Base-by-base conservation (phyloP, 2,113 vertebrate species). In the Heteronetta atricapilla region DNA sequence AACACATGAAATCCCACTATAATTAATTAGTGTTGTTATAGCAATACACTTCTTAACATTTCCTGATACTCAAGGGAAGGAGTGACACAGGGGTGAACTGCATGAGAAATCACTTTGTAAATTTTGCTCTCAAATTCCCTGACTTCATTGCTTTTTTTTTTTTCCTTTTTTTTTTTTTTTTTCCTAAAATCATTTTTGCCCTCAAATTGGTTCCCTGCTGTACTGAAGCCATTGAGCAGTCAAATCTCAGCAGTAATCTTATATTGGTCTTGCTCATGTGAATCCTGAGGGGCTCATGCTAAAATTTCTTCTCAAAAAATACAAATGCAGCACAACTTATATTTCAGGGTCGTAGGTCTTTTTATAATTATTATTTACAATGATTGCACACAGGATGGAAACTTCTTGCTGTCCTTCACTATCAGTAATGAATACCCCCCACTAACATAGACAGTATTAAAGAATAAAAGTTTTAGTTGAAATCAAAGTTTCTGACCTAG, bases 11-110 rank as follows among this genome's bases (percentile, higher is more conserved):
- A 96, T 96, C 82, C 70, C 82, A 66, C 69, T 93, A 91, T 95
- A 97, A 97, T 97, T 97, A 97, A 97, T 98, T 96, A 97, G 69
- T 80, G 95, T 94, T 97, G 93, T 96, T 97, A 97, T 94, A 96
- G 92, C 88, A 97, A 97, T 94, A 96, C n/a, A 58, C 95, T 96
- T 95, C 83, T 77, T 90, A 96, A 85, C 55, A 78, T 81, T 94
- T 58, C 78, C 96, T 92, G 93, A 88, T 81, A 93, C 64, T 73
- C 90, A 92, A 38, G 89, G 50, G 66, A 94, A 33, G 16, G 42
- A 94, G n/a, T 77, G 83, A 77, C 82, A 85, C 59, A 70, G 15
- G 33, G 67, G 64, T 92, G 82, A 97, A 93, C 42, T 48, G 53
- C 63, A 58, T 66, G 33, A 93, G 88, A 94, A 94, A 79, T 74